Evolutionary conservation across 2,797 vertebrate genomes (phyloP), one percentile per base, ranked within the genome.

Genomic region (Pipistrellus pipistrellus): DNA sequence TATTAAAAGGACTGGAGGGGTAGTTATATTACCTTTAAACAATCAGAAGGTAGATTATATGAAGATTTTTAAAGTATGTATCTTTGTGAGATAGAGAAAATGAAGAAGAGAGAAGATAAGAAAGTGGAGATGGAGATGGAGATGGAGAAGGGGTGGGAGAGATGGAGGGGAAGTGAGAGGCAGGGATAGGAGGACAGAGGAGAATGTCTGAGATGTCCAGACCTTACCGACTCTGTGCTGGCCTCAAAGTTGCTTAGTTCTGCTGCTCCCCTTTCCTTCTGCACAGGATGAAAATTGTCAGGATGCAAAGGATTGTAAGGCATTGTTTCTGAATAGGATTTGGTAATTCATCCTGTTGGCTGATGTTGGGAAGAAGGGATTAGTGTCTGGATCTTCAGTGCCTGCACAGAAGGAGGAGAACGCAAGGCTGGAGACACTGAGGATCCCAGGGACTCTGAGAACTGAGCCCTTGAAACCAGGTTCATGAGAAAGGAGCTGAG

Each of bases 141-240:
- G n/a, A 35, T 35, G 82, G 25, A 46, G 4, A 14, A 20, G 30
- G 82, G 46, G 18, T 3, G 11, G 12, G 48, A 76, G 21, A 68
- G 48, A 46, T 2, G 30, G 64, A 32, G 15, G 21, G 15, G 12
- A 2, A 38, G 69, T 25, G 30, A 13, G 20, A 7, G 48, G 51
- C n/a, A 2, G n/a, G 32, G 32, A 84, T 3, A 6, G 48, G 48
- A 35, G 75, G 23, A 51, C 27, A 46, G 77, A 12, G 14, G 30
- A 35, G 11, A 46, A 18, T 76, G 35, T 32, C 20, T 51, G 76
- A 57, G 44, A 18, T 2, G 1, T 38, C 6, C 3, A 81, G 80
- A 80, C 8, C 90, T 94, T 96, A 96, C 85, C 64, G 15, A 15
- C 44, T 75, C 32, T 35, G 75, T 35, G 80, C 8, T 90, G 75